Base-by-base conservation (phyloP, 2,797 vertebrate species). In the Parauchenoglanis ngamensis region DNA sequence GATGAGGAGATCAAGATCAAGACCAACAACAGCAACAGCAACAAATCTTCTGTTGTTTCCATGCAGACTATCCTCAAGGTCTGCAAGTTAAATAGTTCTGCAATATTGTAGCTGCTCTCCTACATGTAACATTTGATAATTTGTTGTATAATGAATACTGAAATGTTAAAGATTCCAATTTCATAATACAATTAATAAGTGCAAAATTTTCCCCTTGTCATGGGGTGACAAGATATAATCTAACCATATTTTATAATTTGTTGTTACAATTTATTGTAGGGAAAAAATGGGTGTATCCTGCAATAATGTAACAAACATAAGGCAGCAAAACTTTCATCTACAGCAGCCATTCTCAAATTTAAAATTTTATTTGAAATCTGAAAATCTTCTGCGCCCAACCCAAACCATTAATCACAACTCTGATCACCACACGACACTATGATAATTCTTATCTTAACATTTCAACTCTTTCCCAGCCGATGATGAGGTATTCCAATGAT, bases 41-140 rank as follows among this genome's bases (percentile, higher is more conserved):
- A 77, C 15, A 92, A 81, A 79, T 79, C 89, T 3, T 59, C 21
- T 0, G 21, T 82, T 4, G 88, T 94, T 54, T 93, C 87, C 82
- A 85, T 95, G 57, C 89, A 94, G 81, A 90, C 90, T 77, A 90
- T 96, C 56, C 91, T 96, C 31, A 94, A 94, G 94, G 96, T 96
- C 87, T 17, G 70, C 12, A 19, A 13, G 49, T 86, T 57, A 31
- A 54, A 83, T 35, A 35, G 44, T 35, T 54, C 28, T 77, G 8
- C n/a, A 81, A 57, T 68, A 25, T 59, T 31, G 15, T 78, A 54
- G 17, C 3, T 35, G 31, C 17, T 68, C n/a, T 67, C 6, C 4
- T 12, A 10, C 52, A 3, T 84, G 13, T 57, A 11, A 28, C 70
- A 28, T 82, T 61, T 40, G 4, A 8, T 52, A 7, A n/a, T 68